A percentile compares a stretch with the other conserved stretches of the same genome.
phyloP scores from a whole-genome alignment of 2,888 invertebrate genomes.

The Philereme vetulata region DNA sequence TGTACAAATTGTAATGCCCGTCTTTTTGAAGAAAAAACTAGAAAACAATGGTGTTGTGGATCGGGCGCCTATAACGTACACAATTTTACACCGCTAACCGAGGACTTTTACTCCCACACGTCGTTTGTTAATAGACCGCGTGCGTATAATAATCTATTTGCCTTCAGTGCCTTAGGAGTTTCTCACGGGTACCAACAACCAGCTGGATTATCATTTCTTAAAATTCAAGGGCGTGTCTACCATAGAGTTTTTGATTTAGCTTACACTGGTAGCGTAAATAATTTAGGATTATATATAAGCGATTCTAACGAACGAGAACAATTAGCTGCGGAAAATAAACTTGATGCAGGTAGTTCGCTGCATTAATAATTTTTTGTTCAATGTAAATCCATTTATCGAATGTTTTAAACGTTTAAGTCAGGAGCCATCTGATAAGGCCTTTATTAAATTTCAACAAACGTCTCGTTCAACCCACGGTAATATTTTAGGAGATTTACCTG shows the following conservation, averaged over 20 bases:
- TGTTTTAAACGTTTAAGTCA: constrained; percentile 6
- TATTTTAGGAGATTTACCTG: too few relatives aligned
- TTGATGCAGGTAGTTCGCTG: constrained; percentile 3
- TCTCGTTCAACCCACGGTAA: background rate
- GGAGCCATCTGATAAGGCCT: constrained; percentile 4
- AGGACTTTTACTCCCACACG: constrained; percentile 7
- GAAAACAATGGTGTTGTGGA: too few relatives aligned
- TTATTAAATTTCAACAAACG: constrained; percentile 4
- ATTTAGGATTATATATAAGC: too few relatives aligned
- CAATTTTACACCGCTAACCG: background rate
- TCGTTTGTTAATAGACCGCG: background rate
- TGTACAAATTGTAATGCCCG: constrained; percentile 3
- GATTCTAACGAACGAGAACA: constrained; percentile 1
- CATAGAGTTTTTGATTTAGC: constrained; percentile 10
- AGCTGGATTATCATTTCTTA: constrained; percentile 4
- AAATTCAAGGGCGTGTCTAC: constrained; percentile 16
- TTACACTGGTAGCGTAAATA: too few relatives aligned
- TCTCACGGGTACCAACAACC: background rate
- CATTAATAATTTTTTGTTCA: too few relatives aligned
- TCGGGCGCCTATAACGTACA: too few relatives aligned
- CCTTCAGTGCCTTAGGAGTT: background rate
- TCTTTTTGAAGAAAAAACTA: constrained; percentile 8
- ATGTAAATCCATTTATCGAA: constrained; percentile 8
- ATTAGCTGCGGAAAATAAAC: background rate
- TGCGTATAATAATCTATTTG: constrained; percentile 11